Conservation (phyloP, 2,797 vertebrate species). For the Chiroxiphia lanceolata region DNA sequence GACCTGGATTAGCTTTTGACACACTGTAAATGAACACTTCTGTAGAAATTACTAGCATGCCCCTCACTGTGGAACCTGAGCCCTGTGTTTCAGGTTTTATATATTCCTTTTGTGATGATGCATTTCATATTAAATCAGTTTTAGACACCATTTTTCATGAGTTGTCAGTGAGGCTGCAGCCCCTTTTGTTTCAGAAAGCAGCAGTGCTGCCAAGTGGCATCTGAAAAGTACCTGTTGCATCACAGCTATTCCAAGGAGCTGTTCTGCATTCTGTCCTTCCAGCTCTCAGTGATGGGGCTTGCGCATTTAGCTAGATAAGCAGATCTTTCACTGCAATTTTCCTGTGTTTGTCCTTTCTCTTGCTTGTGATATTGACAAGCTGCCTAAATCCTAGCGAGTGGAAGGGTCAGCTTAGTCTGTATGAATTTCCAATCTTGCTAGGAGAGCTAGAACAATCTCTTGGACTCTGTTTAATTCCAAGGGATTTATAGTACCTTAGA, state of each 20-base stretch:
- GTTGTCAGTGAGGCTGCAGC: constrained; percentile 14
- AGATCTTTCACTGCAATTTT: constrained; percentile 52
- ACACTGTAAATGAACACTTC: constrained; percentile 28
- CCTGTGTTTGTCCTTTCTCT: constrained; percentile 47
- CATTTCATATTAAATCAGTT: constrained; percentile 46
- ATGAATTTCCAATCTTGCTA: constrained; percentile 24
- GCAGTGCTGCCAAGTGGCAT: constrained; percentile 13
- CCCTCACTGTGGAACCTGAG: not conserved
- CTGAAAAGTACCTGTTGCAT: constrained; percentile 52
- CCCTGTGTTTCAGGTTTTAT: constrained; percentile 8
- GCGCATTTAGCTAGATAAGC: constrained; percentile 58
- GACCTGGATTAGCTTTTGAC: constrained; percentile 67
- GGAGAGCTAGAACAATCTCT: constrained; percentile 5
- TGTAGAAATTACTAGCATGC: constrained; percentile 16
- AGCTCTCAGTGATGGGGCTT: not conserved
- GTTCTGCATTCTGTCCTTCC: constrained; percentile 39
- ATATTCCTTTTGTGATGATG: constrained; percentile 31
- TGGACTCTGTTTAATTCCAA: not conserved
- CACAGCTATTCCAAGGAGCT: constrained; percentile 26
- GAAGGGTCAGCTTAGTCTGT: constrained; percentile 46
- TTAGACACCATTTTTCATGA: constrained; percentile 49
- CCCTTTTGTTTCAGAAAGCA: constrained; percentile 27
- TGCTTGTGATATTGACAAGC: constrained; percentile 35
- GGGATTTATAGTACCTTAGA: not conserved
- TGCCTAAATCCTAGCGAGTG: not conserved